These are phyloP conservation scores for Anabas testudineus DNA, from an alignment of 2,797 vertebrate genomes.

Conservation along the genomic window DNA sequence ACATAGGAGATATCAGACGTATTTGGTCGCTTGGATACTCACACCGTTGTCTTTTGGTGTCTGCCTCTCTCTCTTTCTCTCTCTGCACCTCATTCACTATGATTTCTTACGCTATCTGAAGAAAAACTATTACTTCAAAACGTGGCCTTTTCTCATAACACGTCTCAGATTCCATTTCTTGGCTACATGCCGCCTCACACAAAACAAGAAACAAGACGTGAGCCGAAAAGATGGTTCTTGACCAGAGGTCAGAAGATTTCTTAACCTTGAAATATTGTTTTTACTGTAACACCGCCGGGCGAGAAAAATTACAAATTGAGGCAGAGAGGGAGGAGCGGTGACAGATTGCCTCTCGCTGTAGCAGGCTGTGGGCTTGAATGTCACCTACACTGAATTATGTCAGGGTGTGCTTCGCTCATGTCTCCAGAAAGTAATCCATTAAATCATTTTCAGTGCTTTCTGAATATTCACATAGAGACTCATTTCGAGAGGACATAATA, in stretches of 20 bases:
- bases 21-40: neutral
- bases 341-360: slow-evolving; percentile 27
- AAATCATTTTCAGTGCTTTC: slow-evolving; percentile 41
- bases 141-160: slow-evolving; percentile 59
- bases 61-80: neutral
- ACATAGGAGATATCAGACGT: slow-evolving; percentile 19
- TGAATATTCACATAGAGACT: neutral
- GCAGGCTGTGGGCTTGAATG: slow-evolving; percentile 46
- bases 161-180: slow-evolving; percentile 45
- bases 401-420: slow-evolving; percentile 13
- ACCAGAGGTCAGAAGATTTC: slow-evolving; percentile 41
- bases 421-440: slow-evolving; percentile 41
- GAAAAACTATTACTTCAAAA: slow-evolving; percentile 26
- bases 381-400: slow-evolving; percentile 58
- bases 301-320: slow-evolving; percentile 57
- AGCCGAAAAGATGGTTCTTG: slow-evolving; percentile 19
- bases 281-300: slow-evolving; percentile 34
- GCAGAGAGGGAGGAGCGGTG: slow-evolving; percentile 23
- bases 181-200: slow-evolving; percentile 3
- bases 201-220: slow-evolving; percentile 26
- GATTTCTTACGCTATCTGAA: slow-evolving; percentile 1
- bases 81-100: neutral
- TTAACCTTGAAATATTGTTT: slow-evolving; percentile 66
- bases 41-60: slow-evolving; percentile 10
- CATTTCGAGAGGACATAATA: neutral